phyloP scores from a whole-genome alignment of 2,113 vertebrate species.

The Dipodomys merriami region DNA sequence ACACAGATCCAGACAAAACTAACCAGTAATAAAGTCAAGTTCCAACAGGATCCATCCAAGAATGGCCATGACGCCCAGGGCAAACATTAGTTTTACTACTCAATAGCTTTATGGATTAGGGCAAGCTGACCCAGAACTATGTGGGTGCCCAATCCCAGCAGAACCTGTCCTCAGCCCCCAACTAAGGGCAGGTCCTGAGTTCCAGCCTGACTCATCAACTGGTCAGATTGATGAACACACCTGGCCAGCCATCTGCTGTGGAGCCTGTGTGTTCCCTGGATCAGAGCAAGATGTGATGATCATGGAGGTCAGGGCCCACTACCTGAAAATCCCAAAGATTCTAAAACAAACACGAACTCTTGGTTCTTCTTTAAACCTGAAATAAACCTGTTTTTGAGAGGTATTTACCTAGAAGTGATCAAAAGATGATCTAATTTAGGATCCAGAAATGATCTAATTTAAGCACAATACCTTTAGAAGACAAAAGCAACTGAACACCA shows the following conservation, averaged over 20 bases:
- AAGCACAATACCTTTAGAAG: conserved; percentile 23
- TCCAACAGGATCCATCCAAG: no score
- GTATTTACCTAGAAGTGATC: conserved; percentile 46
- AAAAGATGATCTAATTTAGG: neutral
- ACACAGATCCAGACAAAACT: no score
- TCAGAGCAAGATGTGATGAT: neutral
- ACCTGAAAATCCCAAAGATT: neutral
- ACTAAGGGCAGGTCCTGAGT: conserved; percentile 5
- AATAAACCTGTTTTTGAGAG: conserved; percentile 16
- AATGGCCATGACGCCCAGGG: no score
- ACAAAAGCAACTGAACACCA: conserved; percentile 32
- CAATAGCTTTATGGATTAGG: no score
- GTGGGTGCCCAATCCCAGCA: no score
- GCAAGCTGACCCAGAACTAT: no score
- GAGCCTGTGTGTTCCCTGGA: neutral
- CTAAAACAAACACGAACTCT: conserved; percentile 15
- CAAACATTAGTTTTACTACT: no score
- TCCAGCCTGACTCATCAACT: conserved; percentile 12
- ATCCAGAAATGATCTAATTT: neutral
- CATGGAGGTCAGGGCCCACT: neutral
- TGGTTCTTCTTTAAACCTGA: conserved; percentile 11
- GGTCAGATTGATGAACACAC: conserved; percentile 26
- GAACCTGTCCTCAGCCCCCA: neutral
- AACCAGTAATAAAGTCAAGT: no score
- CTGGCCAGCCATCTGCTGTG: conserved; percentile 58